Conservation (phyloP, 2,797 vertebrate genomes). For the Babyrousa celebensis region DNA sequence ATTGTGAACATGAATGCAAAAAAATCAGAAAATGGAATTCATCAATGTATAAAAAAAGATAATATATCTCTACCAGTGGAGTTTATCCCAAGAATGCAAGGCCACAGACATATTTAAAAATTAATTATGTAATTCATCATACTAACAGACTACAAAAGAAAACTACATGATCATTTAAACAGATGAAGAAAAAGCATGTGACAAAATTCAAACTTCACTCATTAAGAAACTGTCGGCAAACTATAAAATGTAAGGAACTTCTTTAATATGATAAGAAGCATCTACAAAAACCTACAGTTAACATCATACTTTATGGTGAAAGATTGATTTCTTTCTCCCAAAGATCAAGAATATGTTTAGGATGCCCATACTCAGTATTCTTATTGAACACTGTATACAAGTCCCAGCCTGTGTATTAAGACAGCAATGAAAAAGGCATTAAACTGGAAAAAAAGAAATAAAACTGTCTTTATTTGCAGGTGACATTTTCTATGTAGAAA, state of each 20-base stretch:
- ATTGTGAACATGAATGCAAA: too few relatives aligned
- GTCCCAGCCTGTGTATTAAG: not conserved
- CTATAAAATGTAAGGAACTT: not conserved
- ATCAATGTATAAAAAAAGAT: too few relatives aligned
- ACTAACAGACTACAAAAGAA: too few relatives aligned
- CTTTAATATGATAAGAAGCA: conserved; percentile 8
- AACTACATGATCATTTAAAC: too few relatives aligned
- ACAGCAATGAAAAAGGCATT: not conserved
- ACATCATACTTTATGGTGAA: not conserved
- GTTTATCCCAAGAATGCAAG: too few relatives aligned
- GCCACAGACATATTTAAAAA: too few relatives aligned
- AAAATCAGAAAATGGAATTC: too few relatives aligned
- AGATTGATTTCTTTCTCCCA: not conserved
- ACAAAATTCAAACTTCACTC: not conserved
- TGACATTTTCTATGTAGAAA: not conserved
- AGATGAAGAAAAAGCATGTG: too few relatives aligned
- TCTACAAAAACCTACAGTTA: not conserved
- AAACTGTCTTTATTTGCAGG: not conserved
- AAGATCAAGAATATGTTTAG: conserved; percentile 23
- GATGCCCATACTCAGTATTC: not conserved
- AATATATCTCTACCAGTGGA: too few relatives aligned
- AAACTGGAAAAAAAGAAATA: not conserved
- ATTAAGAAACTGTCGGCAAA: conserved; percentile 34
- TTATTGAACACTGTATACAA: not conserved
- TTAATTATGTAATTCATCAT: too few relatives aligned